Percentiles rank a stretch among this genome's conserved stretches.
These are phyloP conservation scores for Trachymyrmex cornetzi DNA, from an alignment of 1,140 invertebrate species.

Conservation along the genomic window DNA sequence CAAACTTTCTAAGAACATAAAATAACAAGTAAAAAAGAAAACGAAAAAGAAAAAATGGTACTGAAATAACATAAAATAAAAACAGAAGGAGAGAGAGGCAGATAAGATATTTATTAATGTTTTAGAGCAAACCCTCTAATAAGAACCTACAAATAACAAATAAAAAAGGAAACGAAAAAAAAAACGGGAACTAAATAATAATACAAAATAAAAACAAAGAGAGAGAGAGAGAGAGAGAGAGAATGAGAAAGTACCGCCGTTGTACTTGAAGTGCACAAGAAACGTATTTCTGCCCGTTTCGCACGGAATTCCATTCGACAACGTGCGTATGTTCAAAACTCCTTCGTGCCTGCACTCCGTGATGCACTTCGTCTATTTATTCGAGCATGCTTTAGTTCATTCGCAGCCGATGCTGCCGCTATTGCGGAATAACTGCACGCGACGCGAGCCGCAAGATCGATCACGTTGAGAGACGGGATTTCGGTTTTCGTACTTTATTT, in stretches of 20 bases:
- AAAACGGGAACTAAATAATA: no score
- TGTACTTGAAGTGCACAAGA: not conserved
- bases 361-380: conserved; percentile 23
- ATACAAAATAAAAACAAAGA: not conserved
- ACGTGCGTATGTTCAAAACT: conserved; percentile 30
- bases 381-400: conserved; percentile 34
- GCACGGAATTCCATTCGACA: not conserved
- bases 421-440: conserved; percentile 46
- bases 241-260: not conserved
- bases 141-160: no score
- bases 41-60: no score
- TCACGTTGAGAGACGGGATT: conserved; percentile 32
- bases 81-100: no score
- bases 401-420: conserved; percentile 2
- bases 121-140: no score
- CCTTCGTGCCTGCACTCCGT: not conserved
- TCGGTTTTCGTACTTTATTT: conserved; percentile 5
- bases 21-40: no score
- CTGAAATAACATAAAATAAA: no score
- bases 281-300: not conserved
- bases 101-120: no score
- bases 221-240: not conserved
- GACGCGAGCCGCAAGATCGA: conserved; percentile 23
- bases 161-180: no score
- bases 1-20: no score